A percentile compares a stretch with the other conserved stretches of the same genome.
These are phyloP conservation scores for Nipponia nippon DNA, from an alignment of 2,113 vertebrate genomes.

Conservation along the genomic window DNA sequence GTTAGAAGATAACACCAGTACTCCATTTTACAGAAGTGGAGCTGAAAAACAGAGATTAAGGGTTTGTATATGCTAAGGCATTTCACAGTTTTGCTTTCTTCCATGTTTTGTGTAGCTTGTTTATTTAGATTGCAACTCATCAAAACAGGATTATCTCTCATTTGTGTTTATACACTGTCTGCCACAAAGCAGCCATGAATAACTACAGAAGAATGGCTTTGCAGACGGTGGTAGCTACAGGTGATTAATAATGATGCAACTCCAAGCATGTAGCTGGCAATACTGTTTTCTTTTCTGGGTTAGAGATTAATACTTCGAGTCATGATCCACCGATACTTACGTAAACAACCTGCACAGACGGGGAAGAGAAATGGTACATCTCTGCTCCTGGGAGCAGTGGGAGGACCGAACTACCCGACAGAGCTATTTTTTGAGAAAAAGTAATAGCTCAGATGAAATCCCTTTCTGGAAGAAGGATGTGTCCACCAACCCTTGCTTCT, in stretches of 20 bases:
- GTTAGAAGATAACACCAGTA: not conserved
- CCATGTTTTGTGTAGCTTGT: not conserved
- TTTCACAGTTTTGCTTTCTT: slow-evolving; percentile 25
- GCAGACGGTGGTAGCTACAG: slow-evolving; percentile 3
- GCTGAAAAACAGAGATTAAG: not conserved
- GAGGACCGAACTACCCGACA: not conserved
- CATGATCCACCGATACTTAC: not conserved
- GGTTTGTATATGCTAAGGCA: not conserved
- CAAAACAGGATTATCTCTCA: slow-evolving; percentile 23
- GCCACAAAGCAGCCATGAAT: slow-evolving; percentile 19
- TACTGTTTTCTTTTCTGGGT: slow-evolving; percentile 16
- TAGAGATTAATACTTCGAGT: not conserved
- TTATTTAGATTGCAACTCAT: slow-evolving; percentile 36
- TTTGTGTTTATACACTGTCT: not conserved
- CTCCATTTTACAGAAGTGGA: not conserved
- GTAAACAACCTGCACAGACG: not conserved
- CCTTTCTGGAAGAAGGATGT: not conserved
- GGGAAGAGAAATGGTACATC: not conserved
- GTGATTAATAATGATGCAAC: slow-evolving; percentile 30
- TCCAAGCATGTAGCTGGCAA: slow-evolving; percentile 5
- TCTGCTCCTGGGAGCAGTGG: not conserved
- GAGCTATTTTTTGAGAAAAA: not conserved
- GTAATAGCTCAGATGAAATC: not conserved
- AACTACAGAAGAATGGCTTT: slow-evolving; percentile 7
- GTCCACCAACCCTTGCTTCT: not conserved